Evolutionary conservation across 2,888 invertebrate species (phyloP).

Genomic region (Cosmorhoe ocellata): DNA sequence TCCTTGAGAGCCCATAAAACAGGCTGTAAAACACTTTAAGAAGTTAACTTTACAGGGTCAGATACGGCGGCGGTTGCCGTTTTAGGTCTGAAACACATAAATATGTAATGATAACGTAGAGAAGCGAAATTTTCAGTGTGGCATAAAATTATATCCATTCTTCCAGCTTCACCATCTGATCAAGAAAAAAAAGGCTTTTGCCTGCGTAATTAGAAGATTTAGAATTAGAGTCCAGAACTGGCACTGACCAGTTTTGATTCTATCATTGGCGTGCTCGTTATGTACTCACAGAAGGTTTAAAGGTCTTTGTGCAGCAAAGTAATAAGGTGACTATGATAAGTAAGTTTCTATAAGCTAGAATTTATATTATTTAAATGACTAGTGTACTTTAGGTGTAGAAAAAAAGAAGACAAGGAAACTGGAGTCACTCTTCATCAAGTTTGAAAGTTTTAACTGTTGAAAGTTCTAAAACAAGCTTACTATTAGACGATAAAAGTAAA

Average conservation of each 20-base stretch:
- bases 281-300: no score
- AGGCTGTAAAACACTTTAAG: constrained; percentile 30
- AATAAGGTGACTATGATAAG: no score
- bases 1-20: constrained; percentile 21
- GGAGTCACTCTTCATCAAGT: constrained; percentile 14
- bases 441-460: constrained; percentile 8
- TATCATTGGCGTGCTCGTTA: no score
- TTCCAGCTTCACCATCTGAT: no score
- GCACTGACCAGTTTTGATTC: no score
- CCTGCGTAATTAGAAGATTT: no score
- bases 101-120: not conserved
- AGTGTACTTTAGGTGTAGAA: constrained; percentile 6
- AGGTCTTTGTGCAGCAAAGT: no score
- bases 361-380: not conserved
- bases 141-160: no score
- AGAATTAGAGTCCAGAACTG: no score
- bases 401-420: constrained; percentile 7
- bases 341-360: not conserved
- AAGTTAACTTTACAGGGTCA: constrained; percentile 24
- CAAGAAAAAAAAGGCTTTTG: no score
- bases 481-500: constrained; percentile 11
- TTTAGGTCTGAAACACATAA: not conserved
- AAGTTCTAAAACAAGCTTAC: constrained; percentile 5
- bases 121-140: not conserved
- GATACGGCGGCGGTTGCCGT: constrained; percentile 14